Base-by-base conservation (phyloP, 1,140 invertebrate genomes). In the Maconellicoccus hirsutus region DNA sequence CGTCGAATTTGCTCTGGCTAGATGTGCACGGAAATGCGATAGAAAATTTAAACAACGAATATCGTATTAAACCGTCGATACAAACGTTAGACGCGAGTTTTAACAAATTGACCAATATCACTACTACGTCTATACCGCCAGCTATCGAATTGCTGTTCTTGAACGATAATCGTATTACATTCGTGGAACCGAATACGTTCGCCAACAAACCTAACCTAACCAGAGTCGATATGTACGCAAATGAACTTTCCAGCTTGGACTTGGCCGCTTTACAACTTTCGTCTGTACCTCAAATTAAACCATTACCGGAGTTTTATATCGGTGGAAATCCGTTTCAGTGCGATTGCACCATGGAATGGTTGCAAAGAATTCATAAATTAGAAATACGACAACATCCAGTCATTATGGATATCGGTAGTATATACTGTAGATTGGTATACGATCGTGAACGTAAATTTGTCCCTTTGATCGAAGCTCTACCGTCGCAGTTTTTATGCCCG, bases 11-110 rank as follows among this genome's bases (percentile, higher is more conserved):
- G 71, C 88, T 92, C 75, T 94, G 92, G 91, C 80, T 96, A 59
- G 93, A 96, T 80, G 82, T 96, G 75, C 92, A 94, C 79, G 88
- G 89, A 77, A 96, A 96, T 80, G 86, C 89, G 76, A 87, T 96
- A 73, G 84, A 84, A 77, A 87, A 92, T 76, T 81, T 96, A 0
- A 87, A 87, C 27, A 90, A 90, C 78, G 86, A 86, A 75, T 86
- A 86, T 75, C 83, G 84, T 7, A 77, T 88, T 39, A 88, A 88
- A 73, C 80, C 82, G 59, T 83, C 83, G 14, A 78, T 93, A 70
- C 86, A 90, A 80, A 90, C 88, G 52, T 79, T 93, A 42, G 91
- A 94, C 76, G 89, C 86, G 6, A 91, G 89, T 78, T 90, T 89
- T 77, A 94, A 94, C 79, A 88, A 87, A 80, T 81, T 93, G 75